A percentile compares a stretch with the other conserved stretches of the same genome.
phyloP scores from a whole-genome alignment of 2,113 vertebrate species.

The Centropristis striata region DNA sequence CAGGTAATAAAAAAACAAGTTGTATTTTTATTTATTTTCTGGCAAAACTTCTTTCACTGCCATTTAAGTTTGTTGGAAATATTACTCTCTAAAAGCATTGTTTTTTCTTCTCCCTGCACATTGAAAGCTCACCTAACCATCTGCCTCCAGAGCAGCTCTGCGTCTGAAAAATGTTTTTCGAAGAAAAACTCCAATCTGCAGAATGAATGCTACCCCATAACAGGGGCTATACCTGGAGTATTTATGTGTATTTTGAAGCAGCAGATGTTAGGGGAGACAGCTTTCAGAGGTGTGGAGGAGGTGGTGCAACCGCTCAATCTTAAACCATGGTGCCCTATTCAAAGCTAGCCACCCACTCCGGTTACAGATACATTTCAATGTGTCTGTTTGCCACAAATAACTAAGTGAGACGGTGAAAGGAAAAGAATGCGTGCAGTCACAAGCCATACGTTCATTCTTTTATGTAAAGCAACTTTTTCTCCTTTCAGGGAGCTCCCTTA shows the following conservation, averaged over 20 bases:
- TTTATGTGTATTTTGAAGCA: slow-evolving; percentile 53
- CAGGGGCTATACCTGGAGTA: slow-evolving; percentile 29
- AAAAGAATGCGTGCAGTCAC: slow-evolving; percentile 9
- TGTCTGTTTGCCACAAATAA: slow-evolving; percentile 47
- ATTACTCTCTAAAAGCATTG: background rate
- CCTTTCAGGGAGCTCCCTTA: background rate
- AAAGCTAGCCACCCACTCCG: slow-evolving; percentile 59
- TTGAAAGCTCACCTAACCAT: slow-evolving; percentile 32
- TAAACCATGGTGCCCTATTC: slow-evolving; percentile 37
- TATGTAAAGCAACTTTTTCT: slow-evolving; percentile 13
- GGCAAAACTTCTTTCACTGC: slow-evolving; percentile 4
- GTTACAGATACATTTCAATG: slow-evolving; percentile 47
- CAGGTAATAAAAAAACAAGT: background rate
- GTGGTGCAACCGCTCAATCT: slow-evolving; percentile 42
- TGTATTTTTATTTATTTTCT: slow-evolving; percentile 26
- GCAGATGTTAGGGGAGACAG: slow-evolving; percentile 38
- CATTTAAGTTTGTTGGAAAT: slow-evolving; percentile 29
- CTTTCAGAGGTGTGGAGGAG: slow-evolving; percentile 59
- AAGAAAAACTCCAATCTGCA: slow-evolving; percentile 68
- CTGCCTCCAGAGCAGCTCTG: slow-evolving; percentile 44
- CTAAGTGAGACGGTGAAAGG: slow-evolving; percentile 32
- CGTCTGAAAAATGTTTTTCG: slow-evolving; percentile 59
- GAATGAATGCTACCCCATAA: slow-evolving; percentile 52
- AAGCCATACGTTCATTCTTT: slow-evolving; percentile 22
- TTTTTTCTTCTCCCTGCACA: slow-evolving; percentile 33